Conservation (phyloP, 2,797 vertebrate genomes). For the Mus spretus region DNA sequence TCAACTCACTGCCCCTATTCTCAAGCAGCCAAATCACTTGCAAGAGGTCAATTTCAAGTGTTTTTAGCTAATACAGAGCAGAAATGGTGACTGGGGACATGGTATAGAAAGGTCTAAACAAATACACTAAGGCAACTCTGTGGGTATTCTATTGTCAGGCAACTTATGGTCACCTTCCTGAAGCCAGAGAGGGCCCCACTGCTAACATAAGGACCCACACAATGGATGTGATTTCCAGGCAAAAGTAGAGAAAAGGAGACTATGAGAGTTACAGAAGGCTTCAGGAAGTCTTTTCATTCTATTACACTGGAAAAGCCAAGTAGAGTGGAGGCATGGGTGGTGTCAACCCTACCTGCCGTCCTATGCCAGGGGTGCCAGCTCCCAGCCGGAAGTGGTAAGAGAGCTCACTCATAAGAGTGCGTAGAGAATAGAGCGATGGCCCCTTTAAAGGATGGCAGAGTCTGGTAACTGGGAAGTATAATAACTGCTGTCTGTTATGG, state of each 20-base stretch:
- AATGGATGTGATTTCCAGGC: neutral
- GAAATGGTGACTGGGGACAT: neutral
- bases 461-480: neutral
- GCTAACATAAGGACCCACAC: neutral
- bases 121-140: neutral
- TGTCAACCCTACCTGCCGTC: neutral
- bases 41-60: constrained; percentile 29
- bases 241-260: neutral
- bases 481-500: neutral
- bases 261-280: neutral
- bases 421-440: neutral
- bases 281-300: neutral
- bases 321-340: neutral
- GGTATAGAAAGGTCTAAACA: neutral
- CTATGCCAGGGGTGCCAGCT: neutral
- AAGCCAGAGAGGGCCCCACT: neutral
- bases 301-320: neutral
- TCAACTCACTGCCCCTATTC: neutral
- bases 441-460: neutral
- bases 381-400: neutral
- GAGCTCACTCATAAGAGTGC: neutral
- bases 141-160: neutral
- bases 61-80: neutral
- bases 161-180: neutral
- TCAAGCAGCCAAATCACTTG: neutral